Percentiles rank a stretch among this genome's conserved stretches.
These are phyloP conservation scores for Coelopa frigida DNA, from an alignment of 1,140 invertebrate genomes.

Conservation along the genomic window DNA sequence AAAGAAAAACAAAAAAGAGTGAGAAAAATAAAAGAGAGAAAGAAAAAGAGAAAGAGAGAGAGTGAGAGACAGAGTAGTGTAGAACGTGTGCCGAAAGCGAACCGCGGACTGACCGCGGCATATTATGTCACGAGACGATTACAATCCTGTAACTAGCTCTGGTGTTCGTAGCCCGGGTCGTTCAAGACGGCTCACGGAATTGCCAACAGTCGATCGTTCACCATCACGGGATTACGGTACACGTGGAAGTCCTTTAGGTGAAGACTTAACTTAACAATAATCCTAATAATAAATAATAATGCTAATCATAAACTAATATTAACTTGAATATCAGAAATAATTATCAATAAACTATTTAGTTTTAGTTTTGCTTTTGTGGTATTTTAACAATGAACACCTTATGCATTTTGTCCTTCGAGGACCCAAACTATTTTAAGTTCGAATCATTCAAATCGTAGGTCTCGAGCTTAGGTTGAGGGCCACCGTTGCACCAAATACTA, in stretches of 20 bases:
- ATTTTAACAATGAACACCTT: too few species aligned
- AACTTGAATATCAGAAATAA: background rate
- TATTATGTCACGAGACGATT: slow-evolving; percentile 68
- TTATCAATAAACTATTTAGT: slow-evolving; percentile 2
- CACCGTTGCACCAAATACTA: too few species aligned
- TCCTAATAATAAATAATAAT: too few species aligned
- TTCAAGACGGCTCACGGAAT: slow-evolving; percentile 54
- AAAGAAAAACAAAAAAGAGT: too few species aligned
- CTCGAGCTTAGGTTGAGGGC: too few species aligned
- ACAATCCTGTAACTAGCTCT: slow-evolving; percentile 50
- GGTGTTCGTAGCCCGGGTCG: slow-evolving; percentile 44
- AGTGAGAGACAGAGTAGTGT: background rate
- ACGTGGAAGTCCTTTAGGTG: slow-evolving; percentile 54
- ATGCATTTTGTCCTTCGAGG: too few species aligned
- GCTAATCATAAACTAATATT: too few species aligned
- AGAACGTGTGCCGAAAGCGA: slow-evolving; percentile 8
- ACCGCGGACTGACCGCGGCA: slow-evolving; percentile 45
- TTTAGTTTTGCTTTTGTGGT: too few species aligned
- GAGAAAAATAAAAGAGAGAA: too few species aligned
- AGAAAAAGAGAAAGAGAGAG: slow-evolving; percentile 3
- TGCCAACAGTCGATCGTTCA: slow-evolving; percentile 78
- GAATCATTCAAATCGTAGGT: too few species aligned
- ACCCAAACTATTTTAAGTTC: too few species aligned
- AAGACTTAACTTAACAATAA: slow-evolving; percentile 20
- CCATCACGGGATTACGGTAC: slow-evolving; percentile 64